phyloP scores from a whole-genome alignment of 37 sponge, comb jelly and placozoan genomes.

The Ianthella basta region DNA sequence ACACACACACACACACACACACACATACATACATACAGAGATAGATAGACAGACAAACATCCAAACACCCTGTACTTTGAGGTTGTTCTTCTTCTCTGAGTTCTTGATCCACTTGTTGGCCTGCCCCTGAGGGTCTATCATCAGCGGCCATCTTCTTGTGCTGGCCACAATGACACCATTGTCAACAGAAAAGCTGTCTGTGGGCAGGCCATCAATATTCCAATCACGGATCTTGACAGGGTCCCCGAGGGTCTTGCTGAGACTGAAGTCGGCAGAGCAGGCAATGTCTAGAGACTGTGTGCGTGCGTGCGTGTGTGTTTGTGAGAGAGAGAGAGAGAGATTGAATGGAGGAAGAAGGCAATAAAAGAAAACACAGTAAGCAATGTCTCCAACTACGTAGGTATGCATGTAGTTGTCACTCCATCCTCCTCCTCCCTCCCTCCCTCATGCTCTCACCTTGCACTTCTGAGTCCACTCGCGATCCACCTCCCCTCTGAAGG shows the following conservation, averaged over 20 bases:
- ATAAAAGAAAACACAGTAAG: background rate
- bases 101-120: conserved; percentile 99
- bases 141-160: conserved; percentile 98
- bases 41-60: background rate
- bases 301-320: too few relatives aligned
- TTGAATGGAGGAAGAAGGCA: background rate
- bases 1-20: too few relatives aligned
- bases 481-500: conserved; percentile 63
- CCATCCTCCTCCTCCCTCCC: background rate
- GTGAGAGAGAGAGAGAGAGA: too few relatives aligned
- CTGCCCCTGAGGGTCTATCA: conserved; percentile 99
- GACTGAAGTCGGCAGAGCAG: conserved; percentile 87
- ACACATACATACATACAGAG: background rate
- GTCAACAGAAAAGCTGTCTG: conserved; percentile 95
- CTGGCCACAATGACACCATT: conserved; percentile 98
- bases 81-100: conserved; percentile 83
- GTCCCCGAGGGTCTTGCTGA: conserved; percentile 94
- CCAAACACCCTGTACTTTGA: conserved; percentile 16
- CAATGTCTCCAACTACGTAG: too few relatives aligned
- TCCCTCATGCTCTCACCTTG: conserved; percentile 45
- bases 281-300: conserved; percentile 63
- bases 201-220: conserved; percentile 98
- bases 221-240: conserved; percentile 99
- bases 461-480: conserved; percentile 87
- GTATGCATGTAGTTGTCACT: too few relatives aligned